Percentiles rank a stretch among this genome's conserved stretches.
Conservation (phyloP, 1,140 invertebrate species). For the Trichonephila inaurata region DNA sequence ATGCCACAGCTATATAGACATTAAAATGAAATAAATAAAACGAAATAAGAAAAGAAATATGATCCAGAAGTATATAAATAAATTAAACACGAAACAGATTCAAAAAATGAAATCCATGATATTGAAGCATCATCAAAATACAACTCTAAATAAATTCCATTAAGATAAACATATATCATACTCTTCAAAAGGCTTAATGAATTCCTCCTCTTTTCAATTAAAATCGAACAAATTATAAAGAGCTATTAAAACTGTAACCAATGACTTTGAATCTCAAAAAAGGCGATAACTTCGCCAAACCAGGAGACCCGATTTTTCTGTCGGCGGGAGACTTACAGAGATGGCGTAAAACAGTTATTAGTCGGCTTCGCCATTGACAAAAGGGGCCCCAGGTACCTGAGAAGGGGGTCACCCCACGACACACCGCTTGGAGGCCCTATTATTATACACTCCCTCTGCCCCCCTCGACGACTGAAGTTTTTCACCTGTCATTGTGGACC, state of each 20-base stretch:
- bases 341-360: conserved; percentile 75
- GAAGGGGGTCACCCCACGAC: conserved; percentile 58
- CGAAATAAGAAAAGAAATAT: no score
- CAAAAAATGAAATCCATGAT: no score
- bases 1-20: no score
- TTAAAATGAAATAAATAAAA: no score
- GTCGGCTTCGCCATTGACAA: conserved; percentile 70
- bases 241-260: not conserved
- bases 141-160: no score
- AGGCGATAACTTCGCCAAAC: conserved; percentile 58
- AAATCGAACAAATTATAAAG: no score
- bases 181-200: no score
- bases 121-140: no score
- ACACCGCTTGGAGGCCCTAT: conserved; percentile 59
- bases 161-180: no score
- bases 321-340: conserved; percentile 44
- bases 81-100: no score
- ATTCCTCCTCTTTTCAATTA: no score
- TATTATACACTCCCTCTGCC: conserved; percentile 51
- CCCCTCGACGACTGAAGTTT: conserved; percentile 42
- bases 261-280: not conserved
- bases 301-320: not conserved
- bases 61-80: no score
- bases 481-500: conserved; percentile 72
- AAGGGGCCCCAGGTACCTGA: conserved; percentile 51